Conservation (phyloP, 2,888 invertebrate species). For the Lamellibrachia columna region DNA sequence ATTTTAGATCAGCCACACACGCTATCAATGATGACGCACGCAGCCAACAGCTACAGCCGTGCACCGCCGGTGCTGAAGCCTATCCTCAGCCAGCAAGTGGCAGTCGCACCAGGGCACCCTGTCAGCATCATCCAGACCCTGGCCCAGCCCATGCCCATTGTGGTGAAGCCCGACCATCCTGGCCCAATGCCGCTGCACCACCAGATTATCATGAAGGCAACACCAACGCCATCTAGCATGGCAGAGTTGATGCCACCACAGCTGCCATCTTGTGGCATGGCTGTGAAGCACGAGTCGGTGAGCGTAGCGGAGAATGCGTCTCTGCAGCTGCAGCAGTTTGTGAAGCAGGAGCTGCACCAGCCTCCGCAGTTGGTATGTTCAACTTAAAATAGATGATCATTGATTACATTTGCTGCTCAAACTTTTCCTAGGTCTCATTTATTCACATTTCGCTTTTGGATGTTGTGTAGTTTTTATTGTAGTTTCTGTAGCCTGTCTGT, state of each 20-base stretch:
- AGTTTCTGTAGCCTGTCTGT: background rate
- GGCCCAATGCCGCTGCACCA: background rate
- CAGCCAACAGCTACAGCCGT: slow-evolving; percentile 8
- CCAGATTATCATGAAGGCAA: background rate
- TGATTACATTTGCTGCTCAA: background rate
- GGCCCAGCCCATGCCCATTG: slow-evolving; percentile 14
- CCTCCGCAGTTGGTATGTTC: background rate
- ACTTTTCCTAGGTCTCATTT: background rate
- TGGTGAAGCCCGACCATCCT: background rate
- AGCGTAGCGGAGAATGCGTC: background rate
- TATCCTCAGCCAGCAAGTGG: background rate
- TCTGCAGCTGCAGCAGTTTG: background rate
- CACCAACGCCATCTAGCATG: background rate
- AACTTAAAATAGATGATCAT: background rate
- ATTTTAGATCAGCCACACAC: slow-evolving; percentile 18
- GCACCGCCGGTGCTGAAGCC: slow-evolving; percentile 21
- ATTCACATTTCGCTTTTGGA: too few relatives aligned
- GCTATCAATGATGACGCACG: slow-evolving; percentile 17
- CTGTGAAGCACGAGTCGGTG: background rate
- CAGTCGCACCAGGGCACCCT: background rate
- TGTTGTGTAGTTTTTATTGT: background rate
- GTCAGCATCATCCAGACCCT: slow-evolving; percentile 18
- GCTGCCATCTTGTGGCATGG: background rate
- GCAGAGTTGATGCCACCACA: background rate
- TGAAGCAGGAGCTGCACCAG: background rate